These are phyloP conservation scores for Macrosiphum euphorbiae DNA, from an alignment of 2,888 invertebrate species.

Conservation along the genomic window DNA sequence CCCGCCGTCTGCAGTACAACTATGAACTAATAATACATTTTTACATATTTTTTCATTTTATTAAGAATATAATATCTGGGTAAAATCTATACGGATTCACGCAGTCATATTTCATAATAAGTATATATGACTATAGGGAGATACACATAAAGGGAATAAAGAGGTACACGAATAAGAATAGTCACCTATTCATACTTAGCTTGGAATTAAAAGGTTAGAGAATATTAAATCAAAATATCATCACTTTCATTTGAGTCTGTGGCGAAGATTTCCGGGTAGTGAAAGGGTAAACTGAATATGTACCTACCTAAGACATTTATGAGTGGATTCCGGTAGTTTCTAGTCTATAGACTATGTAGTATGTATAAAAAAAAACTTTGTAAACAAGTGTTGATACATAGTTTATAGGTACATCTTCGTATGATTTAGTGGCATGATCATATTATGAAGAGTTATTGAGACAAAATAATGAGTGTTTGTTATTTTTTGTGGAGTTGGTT, in stretches of 20 bases:
- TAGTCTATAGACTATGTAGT: not conserved
- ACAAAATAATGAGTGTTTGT: not conserved
- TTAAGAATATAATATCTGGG: not conserved
- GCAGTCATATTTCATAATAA: not conserved
- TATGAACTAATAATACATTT: not conserved
- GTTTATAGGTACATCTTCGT: not conserved
- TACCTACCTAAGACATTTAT: not conserved
- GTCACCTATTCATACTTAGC: not conserved
- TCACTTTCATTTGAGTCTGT: not conserved
- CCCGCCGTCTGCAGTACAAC: not conserved
- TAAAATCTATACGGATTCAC: not conserved
- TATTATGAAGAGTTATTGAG: not conserved
- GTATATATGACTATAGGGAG: not conserved
- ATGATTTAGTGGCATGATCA: not conserved
- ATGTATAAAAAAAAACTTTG: not conserved
- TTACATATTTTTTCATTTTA: not conserved
- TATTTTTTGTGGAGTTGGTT: not conserved
- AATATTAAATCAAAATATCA: not conserved
- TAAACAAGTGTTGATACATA: not conserved
- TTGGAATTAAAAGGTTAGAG: not conserved
- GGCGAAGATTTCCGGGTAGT: not conserved
- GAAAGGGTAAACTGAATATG: not conserved
- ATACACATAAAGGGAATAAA: not conserved
- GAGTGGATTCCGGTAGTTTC: not conserved
- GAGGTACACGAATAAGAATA: not conserved